Evolutionary conservation across 2,888 invertebrate species (phyloP).

Genomic region (Tubiluchus corallicola): DNA sequence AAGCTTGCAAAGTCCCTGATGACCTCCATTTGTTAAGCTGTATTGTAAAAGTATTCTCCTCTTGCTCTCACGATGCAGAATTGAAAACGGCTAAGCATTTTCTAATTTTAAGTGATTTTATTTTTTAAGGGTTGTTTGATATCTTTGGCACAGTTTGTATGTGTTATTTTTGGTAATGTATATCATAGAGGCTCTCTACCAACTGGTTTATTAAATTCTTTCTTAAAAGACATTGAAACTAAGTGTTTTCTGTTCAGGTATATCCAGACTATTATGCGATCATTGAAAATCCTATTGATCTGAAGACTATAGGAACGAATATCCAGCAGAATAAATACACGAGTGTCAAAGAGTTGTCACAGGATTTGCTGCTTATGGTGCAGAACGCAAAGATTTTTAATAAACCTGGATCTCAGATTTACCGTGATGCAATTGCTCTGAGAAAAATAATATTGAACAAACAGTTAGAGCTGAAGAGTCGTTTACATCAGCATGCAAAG

Average conservation of each 20-base stretch:
- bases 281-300: slow-evolving; percentile 80
- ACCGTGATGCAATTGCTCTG: slow-evolving; percentile 76
- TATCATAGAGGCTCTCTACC: too few species aligned
- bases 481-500: slow-evolving; percentile 38
- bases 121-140: too few species aligned
- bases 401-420: slow-evolving; percentile 87
- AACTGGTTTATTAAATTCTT: slow-evolving; percentile 9
- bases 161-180: too few species aligned
- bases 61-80: too few species aligned
- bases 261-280: slow-evolving; percentile 91
- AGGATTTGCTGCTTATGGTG: slow-evolving; percentile 71
- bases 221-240: too few species aligned
- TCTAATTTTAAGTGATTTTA: too few species aligned
- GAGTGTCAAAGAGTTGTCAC: slow-evolving; percentile 60
- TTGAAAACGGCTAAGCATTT: too few species aligned
- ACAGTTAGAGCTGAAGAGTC: slow-evolving; percentile 51
- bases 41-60: too few species aligned
- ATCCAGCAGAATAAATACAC: slow-evolving; percentile 62
- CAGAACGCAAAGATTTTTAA: slow-evolving; percentile 89
- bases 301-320: slow-evolving; percentile 76
- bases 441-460: slow-evolving; percentile 47
- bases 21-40: too few species aligned
- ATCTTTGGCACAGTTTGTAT: too few species aligned
- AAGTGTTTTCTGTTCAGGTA: slow-evolving; percentile 32
- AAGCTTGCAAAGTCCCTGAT: too few species aligned